Base-by-base conservation (phyloP, 30 jellyfish, hydroid and myxozoan genomes). In the Rhopilema esculentum region DNA sequence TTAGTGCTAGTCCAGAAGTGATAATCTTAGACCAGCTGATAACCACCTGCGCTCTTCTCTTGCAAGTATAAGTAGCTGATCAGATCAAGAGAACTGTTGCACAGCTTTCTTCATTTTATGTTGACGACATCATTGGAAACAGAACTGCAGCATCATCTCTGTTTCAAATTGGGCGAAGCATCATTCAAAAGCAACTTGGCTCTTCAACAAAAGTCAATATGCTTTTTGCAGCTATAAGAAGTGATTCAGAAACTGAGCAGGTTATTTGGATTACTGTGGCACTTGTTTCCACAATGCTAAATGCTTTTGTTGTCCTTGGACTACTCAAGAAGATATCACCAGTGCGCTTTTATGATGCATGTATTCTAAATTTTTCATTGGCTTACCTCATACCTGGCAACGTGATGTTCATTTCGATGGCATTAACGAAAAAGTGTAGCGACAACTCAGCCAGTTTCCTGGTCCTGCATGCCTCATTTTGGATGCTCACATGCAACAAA, bases 321-420 rank as follows among this genome's bases (percentile, higher is more conserved):
- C 23, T 73, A 25, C 19, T 73, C 16, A 49, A 73, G 19, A 73
- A 73, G 26, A 12, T 40, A 12, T 16, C 70, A 0, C 20, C 84
- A 49, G 9, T 73, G 48, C 84, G 51, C 4, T 68, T 31, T 0
- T 73, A 29, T 25, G 84, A 73, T 24, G 48, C 32, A 4, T 73
- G 84, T 20, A 28, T 73, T 2, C 4, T 73, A 1, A 32, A 73
- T 26, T 29, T 26, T 66, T 30, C 49, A 18, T 19, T 23, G 27
- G 22, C 50, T 15, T 33, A 73, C 69, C 51, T 73, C 50, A 64
- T 73, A 17, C 84, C 49, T 1, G 84, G 84, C 0, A 73, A 73
- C 21, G 48, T 21, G 9, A 49, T 73, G 30, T 73, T 73, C 48
- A 73, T 73, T 15, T 22, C 66, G 8, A 32, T 73, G 71, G 84